phyloP scores from a whole-genome alignment of 2,888 invertebrate species.

The Hypselothyrea guttata region DNA sequence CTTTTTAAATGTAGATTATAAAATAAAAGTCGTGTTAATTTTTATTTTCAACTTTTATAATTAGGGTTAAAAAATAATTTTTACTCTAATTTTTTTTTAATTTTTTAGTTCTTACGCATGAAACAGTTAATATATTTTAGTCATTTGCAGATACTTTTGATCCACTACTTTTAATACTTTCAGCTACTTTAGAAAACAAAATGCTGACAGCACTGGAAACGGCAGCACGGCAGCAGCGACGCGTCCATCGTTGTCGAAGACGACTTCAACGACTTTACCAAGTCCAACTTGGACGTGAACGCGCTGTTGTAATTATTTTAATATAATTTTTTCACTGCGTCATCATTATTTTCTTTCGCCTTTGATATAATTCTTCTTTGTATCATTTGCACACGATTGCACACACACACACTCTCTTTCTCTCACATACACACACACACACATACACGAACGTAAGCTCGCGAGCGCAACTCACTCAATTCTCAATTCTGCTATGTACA shows the following conservation, averaged over 20 bases:
- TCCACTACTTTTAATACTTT: no score
- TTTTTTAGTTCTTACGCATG: no score
- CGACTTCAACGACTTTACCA: constrained; percentile 60
- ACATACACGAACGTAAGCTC: constrained; percentile 32
- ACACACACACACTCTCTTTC: constrained; percentile 61
- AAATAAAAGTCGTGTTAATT: no score
- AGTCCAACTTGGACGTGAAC: constrained; percentile 65
- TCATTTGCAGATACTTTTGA: no score
- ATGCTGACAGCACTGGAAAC: constrained; percentile 12
- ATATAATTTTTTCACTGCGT: constrained; percentile 75
- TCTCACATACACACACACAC: constrained; percentile 73
- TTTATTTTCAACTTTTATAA: no score
- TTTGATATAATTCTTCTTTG: constrained; percentile 76
- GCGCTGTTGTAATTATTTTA: constrained; percentile 75
- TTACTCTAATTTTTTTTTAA: no score
- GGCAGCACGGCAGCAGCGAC: constrained; percentile 46
- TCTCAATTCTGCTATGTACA: constrained; percentile 7
- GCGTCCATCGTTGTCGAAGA: constrained; percentile 52
- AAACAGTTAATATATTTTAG: no score
- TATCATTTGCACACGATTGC: constrained; percentile 75
- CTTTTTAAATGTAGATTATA: no score
- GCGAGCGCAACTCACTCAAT: constrained; percentile 49
- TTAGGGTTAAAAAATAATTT: no score
- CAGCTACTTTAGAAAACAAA: no score
- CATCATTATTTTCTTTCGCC: constrained; percentile 76